phyloP scores from a whole-genome alignment of 2,113 vertebrate genomes.

The Nansenia antarctica region DNA sequence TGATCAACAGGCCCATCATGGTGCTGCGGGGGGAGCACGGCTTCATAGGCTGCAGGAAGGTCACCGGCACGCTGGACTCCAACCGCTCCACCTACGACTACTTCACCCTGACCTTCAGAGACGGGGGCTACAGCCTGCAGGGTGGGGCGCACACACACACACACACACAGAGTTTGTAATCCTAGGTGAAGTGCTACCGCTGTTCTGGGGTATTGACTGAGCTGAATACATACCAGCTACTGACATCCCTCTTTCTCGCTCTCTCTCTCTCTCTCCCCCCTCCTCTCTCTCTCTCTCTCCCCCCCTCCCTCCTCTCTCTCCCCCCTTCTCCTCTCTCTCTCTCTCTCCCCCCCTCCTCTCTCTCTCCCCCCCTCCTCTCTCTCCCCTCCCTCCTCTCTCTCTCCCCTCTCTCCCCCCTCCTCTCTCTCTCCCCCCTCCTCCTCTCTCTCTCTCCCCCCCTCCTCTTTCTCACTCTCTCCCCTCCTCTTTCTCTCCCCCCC shows the following conservation, averaged over 20 bases:
- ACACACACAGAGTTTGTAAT: neutral
- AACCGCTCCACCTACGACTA: slow-evolving; percentile 95
- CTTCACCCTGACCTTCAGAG: slow-evolving; percentile 91
- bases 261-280: neutral
- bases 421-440: neutral
- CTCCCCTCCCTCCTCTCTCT: too few species aligned
- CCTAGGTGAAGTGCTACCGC: too few species aligned
- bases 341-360: too few species aligned
- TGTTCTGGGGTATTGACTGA: too few species aligned
- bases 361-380: too few species aligned
- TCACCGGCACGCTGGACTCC: slow-evolving; percentile 93
- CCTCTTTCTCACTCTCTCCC: neutral
- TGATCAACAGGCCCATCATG: slow-evolving; percentile 96
- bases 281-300: neutral
- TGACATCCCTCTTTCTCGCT: neutral
- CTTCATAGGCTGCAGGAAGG: slow-evolving; percentile 96
- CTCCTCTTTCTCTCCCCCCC: neutral
- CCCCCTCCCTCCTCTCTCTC: slow-evolving; percentile 4
- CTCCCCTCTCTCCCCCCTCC: neutral
- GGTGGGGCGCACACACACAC: slow-evolving; percentile 69
- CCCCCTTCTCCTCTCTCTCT: neutral
- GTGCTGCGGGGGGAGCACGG: slow-evolving; percentile 95
- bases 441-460: neutral
- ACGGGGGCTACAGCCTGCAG: slow-evolving; percentile 94
- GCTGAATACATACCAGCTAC: neutral